phyloP scores from a whole-genome alignment of 2,888 invertebrate species.

The Cosmia trapezina region DNA sequence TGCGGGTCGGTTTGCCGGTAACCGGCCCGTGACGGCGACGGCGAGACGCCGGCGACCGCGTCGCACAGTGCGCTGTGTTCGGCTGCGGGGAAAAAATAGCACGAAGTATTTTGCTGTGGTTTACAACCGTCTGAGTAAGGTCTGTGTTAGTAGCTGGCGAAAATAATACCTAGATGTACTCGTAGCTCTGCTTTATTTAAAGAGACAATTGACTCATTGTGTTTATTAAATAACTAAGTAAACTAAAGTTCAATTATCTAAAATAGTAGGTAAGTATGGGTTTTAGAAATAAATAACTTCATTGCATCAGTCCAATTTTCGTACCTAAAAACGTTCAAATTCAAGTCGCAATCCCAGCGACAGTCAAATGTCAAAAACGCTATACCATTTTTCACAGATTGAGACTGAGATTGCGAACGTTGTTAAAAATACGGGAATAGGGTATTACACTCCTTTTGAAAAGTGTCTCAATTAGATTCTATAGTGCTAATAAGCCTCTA shows the following conservation, averaged over 20 bases:
- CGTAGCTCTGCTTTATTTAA: background rate
- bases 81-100: constrained; percentile 34
- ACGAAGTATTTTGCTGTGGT: constrained; percentile 23
- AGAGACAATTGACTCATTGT: background rate
- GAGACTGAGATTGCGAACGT: too few species aligned
- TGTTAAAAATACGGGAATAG: too few species aligned
- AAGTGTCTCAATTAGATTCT: too few species aligned
- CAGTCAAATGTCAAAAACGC: too few species aligned
- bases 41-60: constrained; percentile 70
- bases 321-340: too few species aligned
- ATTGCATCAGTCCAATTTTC: background rate
- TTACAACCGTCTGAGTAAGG: constrained; percentile 11
- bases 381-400: too few species aligned
- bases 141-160: background rate
- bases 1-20: constrained; percentile 68
- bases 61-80: constrained; percentile 49
- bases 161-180: background rate
- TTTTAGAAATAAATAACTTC: background rate
- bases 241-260: background rate
- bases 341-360: too few species aligned
- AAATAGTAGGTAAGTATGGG: background rate
- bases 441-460: too few species aligned
- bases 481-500: too few species aligned
- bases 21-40: constrained; percentile 82
- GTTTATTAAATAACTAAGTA: background rate